Evolutionary conservation across 2,888 invertebrate species (phyloP).

Genomic region (Melangyna quadrimaculata): DNA sequence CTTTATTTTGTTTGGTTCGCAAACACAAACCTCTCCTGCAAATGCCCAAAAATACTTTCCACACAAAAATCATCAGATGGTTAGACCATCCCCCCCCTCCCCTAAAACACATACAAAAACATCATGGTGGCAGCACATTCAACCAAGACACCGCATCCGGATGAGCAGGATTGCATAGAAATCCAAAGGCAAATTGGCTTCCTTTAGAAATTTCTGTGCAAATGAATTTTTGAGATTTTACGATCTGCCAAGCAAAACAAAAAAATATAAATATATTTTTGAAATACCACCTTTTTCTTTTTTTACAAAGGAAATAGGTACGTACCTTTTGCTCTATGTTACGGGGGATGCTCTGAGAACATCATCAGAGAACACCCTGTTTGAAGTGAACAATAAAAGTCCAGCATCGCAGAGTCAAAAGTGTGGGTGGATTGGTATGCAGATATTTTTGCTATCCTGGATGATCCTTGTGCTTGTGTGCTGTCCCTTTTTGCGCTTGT

Average conservation of each 20-base stretch:
- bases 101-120: neutral
- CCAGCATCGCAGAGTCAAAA: neutral
- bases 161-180: conserved; percentile 60
- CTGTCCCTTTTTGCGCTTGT: neutral
- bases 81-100: neutral
- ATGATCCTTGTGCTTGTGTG: conserved; percentile 20
- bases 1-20: conserved; percentile 21
- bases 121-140: neutral
- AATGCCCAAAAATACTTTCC: conserved; percentile 42
- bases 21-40: conserved; percentile 18
- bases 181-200: conserved; percentile 70
- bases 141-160: conserved; percentile 60
- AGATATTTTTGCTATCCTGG: conserved; percentile 41
- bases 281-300: conserved; percentile 44
- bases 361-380: neutral
- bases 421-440: conserved; percentile 53
- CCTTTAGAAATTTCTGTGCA: conserved; percentile 70
- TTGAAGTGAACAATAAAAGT: conserved; percentile 62
- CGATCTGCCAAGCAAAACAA: conserved; percentile 50
- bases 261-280: conserved; percentile 49
- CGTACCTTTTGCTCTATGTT: neutral
- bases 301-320: conserved; percentile 8
- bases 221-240: conserved; percentile 72
- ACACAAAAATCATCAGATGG: conserved; percentile 4
- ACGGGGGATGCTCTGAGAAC: neutral